Conservation (phyloP, 2,797 vertebrate species). For the Aldrovandia affinis region DNA sequence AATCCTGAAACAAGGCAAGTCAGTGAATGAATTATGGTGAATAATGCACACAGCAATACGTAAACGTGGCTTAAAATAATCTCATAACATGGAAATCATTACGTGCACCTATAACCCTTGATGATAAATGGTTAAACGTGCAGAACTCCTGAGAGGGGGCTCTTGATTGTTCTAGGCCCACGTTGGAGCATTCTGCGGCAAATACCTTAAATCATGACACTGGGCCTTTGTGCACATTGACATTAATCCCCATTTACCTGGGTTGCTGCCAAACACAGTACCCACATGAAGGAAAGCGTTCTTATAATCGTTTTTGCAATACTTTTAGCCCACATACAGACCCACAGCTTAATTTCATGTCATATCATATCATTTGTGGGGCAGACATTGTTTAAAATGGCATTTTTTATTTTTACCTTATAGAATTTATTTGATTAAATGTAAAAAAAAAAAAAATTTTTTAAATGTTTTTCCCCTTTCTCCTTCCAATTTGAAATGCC, state of each 20-base stretch:
- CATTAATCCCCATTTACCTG: constrained; percentile 6
- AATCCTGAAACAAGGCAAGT: not conserved
- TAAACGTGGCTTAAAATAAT: constrained; percentile 16
- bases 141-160: not conserved
- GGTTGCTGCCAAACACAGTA: not conserved
- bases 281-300: no score
- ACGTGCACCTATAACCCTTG: not conserved
- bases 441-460: no score
- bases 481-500: no score
- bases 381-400: not conserved
- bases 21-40: not conserved
- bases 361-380: not conserved
- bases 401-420: not conserved
- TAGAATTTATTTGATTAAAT: no score
- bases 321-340: not conserved
- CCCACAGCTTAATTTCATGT: not conserved
- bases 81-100: not conserved
- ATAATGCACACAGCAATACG: not conserved
- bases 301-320: no score
- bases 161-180: not conserved
- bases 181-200: not conserved
- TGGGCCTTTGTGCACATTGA: not conserved
- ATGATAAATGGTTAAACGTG: not conserved
- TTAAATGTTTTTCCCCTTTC: no score
- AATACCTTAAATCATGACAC: not conserved